These are phyloP conservation scores for Synanthedon andrenaeformis DNA, from an alignment of 2,888 invertebrate genomes.

Conservation along the genomic window DNA sequence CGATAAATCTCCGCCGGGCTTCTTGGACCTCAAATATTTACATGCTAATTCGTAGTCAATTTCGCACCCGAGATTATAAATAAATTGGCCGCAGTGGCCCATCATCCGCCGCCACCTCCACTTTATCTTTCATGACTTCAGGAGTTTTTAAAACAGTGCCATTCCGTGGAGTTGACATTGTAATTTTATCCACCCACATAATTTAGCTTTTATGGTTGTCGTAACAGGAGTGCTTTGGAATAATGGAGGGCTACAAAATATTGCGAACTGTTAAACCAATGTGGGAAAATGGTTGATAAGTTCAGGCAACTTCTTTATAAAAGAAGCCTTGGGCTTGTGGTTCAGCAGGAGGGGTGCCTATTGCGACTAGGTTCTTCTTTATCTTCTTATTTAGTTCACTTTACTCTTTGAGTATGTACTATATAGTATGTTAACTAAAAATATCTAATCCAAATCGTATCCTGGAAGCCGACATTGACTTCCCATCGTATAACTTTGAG, in stretches of 20 bases:
- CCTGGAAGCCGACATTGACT: too few species aligned
- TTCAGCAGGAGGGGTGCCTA: too few species aligned
- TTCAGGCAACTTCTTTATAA: too few species aligned
- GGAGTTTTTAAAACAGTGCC: slow-evolving; percentile 52
- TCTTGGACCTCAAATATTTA: slow-evolving; percentile 69
- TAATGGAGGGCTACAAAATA: slow-evolving; percentile 2
- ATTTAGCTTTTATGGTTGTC: slow-evolving; percentile 41
- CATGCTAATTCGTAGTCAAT: slow-evolving; percentile 69
- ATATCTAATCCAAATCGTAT: too few species aligned
- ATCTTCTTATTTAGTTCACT: too few species aligned
- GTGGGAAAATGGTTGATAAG: too few species aligned
- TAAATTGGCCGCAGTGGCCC: slow-evolving; percentile 53
- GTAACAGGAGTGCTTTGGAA: slow-evolving; percentile 13
- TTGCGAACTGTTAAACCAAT: not conserved
- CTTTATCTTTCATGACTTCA: slow-evolving; percentile 61
- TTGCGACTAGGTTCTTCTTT: too few species aligned
- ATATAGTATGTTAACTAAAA: too few species aligned
- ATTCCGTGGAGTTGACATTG: slow-evolving; percentile 39
- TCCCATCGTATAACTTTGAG: too few species aligned
- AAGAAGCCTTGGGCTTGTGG: too few species aligned
- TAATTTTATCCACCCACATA: slow-evolving; percentile 54
- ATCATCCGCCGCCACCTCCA: slow-evolving; percentile 43
- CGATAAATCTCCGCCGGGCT: slow-evolving; percentile 64
- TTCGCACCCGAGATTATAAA: slow-evolving; percentile 67
- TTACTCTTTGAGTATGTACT: too few species aligned